These are phyloP conservation scores for Cistogaster globosa DNA, from an alignment of 2,888 invertebrate genomes.

Conservation along the genomic window DNA sequence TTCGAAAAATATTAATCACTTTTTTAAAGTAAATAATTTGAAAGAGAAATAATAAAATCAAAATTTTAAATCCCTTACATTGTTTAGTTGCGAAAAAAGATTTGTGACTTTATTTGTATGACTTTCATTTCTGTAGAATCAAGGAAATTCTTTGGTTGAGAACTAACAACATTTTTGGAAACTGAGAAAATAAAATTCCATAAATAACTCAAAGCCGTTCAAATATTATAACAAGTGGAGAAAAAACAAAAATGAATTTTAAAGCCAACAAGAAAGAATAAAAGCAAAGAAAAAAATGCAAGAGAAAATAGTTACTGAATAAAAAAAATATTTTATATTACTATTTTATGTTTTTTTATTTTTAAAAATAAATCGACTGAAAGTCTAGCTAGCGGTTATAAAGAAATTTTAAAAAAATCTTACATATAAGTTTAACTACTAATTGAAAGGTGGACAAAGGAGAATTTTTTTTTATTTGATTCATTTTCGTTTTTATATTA, in stretches of 20 bases:
- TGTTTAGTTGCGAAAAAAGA: too few relatives aligned
- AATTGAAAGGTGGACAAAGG: conserved; percentile 16
- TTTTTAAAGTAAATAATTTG: too few relatives aligned
- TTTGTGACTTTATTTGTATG: too few relatives aligned
- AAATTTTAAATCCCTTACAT: too few relatives aligned
- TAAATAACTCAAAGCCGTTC: conserved; percentile 55
- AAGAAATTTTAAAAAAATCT: conserved; percentile 3
- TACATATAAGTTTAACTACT: conserved; percentile 27
- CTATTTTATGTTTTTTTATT: not conserved
- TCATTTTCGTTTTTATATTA: not conserved
- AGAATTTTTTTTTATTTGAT: conserved; percentile 27
- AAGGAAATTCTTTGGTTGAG: not conserved
- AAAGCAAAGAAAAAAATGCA: conserved; percentile 14
- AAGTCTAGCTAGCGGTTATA: conserved; percentile 22
- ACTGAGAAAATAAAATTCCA: conserved; percentile 39
- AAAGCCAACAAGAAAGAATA: not conserved
- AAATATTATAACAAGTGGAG: conserved; percentile 6
- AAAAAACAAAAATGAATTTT: conserved; percentile 18
- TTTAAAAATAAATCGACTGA: conserved; percentile 18
- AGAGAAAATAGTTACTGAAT: conserved; percentile 17
- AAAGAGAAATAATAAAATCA: too few relatives aligned
- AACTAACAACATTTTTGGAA: conserved; percentile 23
- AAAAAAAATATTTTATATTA: not conserved
- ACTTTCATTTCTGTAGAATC: not conserved
- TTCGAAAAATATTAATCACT: too few relatives aligned